Evolutionary conservation across 2,797 vertebrate genomes (phyloP), one percentile per base, ranked within the genome.

Genomic region (Muscicapa striata): DNA sequence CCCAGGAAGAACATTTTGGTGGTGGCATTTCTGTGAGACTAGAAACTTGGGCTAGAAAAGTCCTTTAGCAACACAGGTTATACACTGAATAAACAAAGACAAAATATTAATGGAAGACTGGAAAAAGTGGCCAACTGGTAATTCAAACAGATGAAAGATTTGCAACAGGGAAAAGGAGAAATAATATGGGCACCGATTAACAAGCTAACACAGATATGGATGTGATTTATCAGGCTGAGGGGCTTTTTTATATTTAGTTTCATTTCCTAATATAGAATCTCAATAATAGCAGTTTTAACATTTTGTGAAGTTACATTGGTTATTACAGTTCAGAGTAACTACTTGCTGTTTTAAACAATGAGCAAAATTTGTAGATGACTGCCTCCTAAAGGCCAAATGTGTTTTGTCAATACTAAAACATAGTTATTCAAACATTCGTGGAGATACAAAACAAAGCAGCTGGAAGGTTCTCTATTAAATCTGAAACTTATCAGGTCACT

Each of bases 381-480:
- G 90, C 87, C 93, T 90, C 87, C 88, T 94, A 91, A 90, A 84
- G 84, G 80, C 90, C 52, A 91, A 68, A 74, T 1, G 2, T n/a
- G 5, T 62, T 79, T 77, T 70, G 57, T 64, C 72, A 67, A 36
- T 32, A 51, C 18, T 51, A 72, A 68, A 48, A 86, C 6, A 41
- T 13, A 76, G 34, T 61, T 45, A 73, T 10, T 76, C 83, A 43
- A 77, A 77, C 1, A 5, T 40, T 43, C 51, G 18, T 48, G 23
- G 22, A 90, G 17, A 49, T 29, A 57, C 1, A 32, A 51, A 77
- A 38, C 20, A 57, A 73, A 80, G 45, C 7, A 76, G 26, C 7
- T n/a, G 18, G 8, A 67, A 72, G 2, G 21, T 55, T 63, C 32
- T 70, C 74, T 17, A 57, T 49, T 58, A 84, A 61, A 93, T 54